Evolutionary conservation across 2,113 vertebrate genomes (phyloP).

Genomic region (Limanda limanda): DNA sequence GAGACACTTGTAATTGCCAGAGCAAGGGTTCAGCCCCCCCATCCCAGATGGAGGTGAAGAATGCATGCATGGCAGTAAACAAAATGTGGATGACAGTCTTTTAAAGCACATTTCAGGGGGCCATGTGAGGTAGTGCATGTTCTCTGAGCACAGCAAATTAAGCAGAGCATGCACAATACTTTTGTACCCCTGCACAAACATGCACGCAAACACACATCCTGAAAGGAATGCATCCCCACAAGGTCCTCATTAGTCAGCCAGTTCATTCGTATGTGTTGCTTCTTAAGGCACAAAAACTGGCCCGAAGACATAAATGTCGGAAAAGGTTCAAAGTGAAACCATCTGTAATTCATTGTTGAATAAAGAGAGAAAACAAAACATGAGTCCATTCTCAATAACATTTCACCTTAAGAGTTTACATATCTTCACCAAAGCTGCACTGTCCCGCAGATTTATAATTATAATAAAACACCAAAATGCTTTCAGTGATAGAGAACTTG

Average conservation of each 20-base stretch:
- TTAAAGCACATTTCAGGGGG: slow-evolving; percentile 21
- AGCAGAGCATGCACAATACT: background rate
- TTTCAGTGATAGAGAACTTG: background rate
- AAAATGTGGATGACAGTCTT: slow-evolving; percentile 35
- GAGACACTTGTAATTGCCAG: slow-evolving; percentile 46
- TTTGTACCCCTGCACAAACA: background rate
- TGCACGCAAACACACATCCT: slow-evolving; percentile 17
- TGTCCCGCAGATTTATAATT: background rate
- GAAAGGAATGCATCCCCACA: slow-evolving; percentile 59
- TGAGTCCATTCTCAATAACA: background rate
- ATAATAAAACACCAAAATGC: background rate
- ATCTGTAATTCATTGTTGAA: slow-evolving; percentile 23
- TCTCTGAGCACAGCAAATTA: background rate
- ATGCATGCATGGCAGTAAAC: slow-evolving; percentile 29
- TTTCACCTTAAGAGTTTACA: background rate
- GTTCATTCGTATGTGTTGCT: slow-evolving; percentile 38
- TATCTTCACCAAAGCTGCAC: background rate
- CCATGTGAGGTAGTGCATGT: background rate
- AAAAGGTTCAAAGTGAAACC: slow-evolving; percentile 13
- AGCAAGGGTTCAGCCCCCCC: slow-evolving; percentile 8
- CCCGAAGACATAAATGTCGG: slow-evolving; percentile 14
- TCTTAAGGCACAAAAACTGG: slow-evolving; percentile 19
- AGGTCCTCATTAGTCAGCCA: slow-evolving; percentile 65
- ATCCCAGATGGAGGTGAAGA: slow-evolving; percentile 16
- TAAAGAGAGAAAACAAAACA: slow-evolving; percentile 9